These are phyloP conservation scores for Achroia grisella DNA, from an alignment of 1,140 invertebrate species.

Conservation along the genomic window DNA sequence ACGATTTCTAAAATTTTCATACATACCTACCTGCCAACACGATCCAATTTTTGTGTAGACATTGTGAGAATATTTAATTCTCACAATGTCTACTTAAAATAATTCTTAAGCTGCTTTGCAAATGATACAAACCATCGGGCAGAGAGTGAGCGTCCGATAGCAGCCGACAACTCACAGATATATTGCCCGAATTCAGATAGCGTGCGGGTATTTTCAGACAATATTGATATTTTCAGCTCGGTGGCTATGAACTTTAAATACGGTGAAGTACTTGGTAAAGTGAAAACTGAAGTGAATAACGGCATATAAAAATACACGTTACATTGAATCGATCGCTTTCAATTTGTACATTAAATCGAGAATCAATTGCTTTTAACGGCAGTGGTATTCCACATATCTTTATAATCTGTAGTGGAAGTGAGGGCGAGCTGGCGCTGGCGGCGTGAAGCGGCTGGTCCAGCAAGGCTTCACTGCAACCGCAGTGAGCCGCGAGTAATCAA, in stretches of 20 bases:
- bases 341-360: no score
- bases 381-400: no score
- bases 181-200: constrained; percentile 54
- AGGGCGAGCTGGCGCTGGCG: neutral
- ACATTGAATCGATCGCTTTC: no score
- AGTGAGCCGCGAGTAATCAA: constrained; percentile 61
- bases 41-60: neutral
- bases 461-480: constrained; percentile 20
- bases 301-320: neutral
- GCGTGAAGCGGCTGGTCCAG: constrained; percentile 25
- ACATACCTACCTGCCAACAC: neutral
- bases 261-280: constrained; percentile 45
- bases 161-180: constrained; percentile 58
- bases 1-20: neutral
- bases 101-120: constrained; percentile 61
- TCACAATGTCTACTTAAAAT: constrained; percentile 31
- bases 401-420: no score
- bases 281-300: neutral
- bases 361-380: no score
- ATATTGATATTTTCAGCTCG: constrained; percentile 62
- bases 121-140: constrained; percentile 67
- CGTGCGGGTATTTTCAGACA: constrained; percentile 50
- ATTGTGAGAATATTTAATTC: no score
- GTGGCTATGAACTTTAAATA: constrained; percentile 57
- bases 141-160: constrained; percentile 56